Evolutionary conservation across 2,113 vertebrate genomes (phyloP).

Genomic region (Lepus americanus): DNA sequence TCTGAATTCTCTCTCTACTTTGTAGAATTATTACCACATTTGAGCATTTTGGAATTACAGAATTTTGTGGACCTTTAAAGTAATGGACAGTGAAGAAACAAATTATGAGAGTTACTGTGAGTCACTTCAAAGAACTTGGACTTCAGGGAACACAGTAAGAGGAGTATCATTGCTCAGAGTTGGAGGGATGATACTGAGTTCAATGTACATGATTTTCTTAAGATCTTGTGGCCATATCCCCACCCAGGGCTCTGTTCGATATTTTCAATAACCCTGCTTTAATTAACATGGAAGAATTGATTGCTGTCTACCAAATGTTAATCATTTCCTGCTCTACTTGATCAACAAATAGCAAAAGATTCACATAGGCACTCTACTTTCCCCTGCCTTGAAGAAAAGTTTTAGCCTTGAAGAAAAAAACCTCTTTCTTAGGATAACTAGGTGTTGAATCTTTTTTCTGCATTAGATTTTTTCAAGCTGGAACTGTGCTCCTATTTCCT

Average conservation of each 20-base stretch:
- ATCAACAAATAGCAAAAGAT: neutral
- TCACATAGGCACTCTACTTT: neutral
- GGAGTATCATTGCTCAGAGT: neutral
- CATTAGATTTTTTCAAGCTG: neutral
- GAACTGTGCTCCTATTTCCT: neutral
- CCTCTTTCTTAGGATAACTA: neutral
- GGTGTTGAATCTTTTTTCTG: neutral
- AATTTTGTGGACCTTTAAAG: neutral
- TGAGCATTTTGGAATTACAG: neutral
- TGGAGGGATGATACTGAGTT: neutral
- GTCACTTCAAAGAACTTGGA: neutral
- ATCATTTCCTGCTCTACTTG: neutral
- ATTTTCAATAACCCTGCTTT: conserved; percentile 27
- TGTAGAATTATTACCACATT: neutral
- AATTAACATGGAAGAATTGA: neutral
- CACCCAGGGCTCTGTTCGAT: neutral
- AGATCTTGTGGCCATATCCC: neutral
- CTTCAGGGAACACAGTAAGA: neutral
- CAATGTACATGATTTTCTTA: neutral
- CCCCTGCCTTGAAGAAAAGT: neutral
- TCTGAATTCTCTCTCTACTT: neutral
- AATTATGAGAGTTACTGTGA: neutral
- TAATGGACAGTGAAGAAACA: neutral
- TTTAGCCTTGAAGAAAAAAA: neutral
- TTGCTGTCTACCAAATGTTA: neutral